Conservation (phyloP, 2,797 vertebrate genomes). For the Muscicapa comitata region DNA sequence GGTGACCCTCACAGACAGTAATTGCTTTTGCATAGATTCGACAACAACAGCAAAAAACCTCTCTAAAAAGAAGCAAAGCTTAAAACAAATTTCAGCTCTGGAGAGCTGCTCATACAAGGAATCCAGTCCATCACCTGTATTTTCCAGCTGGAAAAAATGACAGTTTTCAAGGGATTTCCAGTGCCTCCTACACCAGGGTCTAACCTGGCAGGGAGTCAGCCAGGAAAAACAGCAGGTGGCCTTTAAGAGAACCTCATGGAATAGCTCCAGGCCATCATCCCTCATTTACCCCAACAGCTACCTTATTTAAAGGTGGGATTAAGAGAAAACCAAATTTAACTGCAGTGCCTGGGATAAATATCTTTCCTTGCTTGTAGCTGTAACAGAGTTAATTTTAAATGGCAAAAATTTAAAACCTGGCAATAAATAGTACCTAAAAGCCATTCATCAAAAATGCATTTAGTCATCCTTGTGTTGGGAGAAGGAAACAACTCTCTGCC, state of each 20-base stretch:
- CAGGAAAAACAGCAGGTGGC: not conserved
- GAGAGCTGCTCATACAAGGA: slow-evolving; percentile 42
- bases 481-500: not conserved
- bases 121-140: slow-evolving; percentile 18
- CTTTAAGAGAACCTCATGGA: not conserved
- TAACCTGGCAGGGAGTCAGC: slow-evolving; percentile 55
- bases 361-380: not conserved
- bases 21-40: slow-evolving; percentile 74
- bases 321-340: not conserved
- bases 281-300: not conserved
- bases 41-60: slow-evolving; percentile 63
- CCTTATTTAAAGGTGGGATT: not conserved
- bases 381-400: not conserved
- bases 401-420: too few species aligned
- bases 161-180: slow-evolving; percentile 61
- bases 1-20: slow-evolving; percentile 67
- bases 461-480: not conserved
- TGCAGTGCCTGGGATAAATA: not conserved
- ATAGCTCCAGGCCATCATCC: not conserved
- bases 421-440: not conserved
- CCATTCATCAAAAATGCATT: not conserved
- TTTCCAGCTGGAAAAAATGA: slow-evolving; percentile 40
- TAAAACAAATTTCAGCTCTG: slow-evolving; percentile 69
- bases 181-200: slow-evolving; percentile 39
- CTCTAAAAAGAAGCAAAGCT: slow-evolving; percentile 69